Conservation (phyloP, 2,888 invertebrate genomes). For the Folsomia candida region DNA sequence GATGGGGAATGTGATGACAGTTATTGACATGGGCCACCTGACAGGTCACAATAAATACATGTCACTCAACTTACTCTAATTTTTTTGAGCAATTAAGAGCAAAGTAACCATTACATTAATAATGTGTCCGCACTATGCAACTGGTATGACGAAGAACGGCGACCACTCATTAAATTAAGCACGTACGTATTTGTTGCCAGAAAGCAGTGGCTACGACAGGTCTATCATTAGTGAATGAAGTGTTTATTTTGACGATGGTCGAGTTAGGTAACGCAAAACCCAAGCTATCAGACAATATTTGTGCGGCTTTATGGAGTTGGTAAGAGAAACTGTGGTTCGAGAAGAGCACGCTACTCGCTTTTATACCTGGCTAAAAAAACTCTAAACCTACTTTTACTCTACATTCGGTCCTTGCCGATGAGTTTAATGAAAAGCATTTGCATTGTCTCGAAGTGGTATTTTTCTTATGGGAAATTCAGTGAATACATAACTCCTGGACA, state of each 20-base stretch:
- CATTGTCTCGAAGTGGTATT: neutral
- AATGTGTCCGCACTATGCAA: neutral
- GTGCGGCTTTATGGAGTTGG: neutral
- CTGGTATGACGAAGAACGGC: no score
- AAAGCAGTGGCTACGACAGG: no score
- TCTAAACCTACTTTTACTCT: no score
- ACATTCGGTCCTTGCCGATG: neutral
- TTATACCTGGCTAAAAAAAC: neutral
- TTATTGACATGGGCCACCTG: neutral
- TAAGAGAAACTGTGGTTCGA: neutral
- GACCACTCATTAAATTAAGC: no score
- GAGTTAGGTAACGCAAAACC: no score
- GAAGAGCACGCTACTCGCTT: neutral
- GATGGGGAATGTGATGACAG: neutral
- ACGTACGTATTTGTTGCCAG: no score
- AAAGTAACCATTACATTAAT: neutral
- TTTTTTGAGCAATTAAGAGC: neutral
- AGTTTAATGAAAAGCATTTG: no score
- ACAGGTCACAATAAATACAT: constrained; percentile 1
- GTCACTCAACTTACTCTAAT: neutral
- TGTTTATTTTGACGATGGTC: no score
- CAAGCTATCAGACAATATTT: no score
- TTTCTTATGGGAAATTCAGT: no score
- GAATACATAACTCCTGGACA: no score
- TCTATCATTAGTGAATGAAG: no score